These are phyloP conservation scores for Linurgus olivaceus DNA, from an alignment of 2,797 vertebrate genomes.

Conservation along the genomic window DNA sequence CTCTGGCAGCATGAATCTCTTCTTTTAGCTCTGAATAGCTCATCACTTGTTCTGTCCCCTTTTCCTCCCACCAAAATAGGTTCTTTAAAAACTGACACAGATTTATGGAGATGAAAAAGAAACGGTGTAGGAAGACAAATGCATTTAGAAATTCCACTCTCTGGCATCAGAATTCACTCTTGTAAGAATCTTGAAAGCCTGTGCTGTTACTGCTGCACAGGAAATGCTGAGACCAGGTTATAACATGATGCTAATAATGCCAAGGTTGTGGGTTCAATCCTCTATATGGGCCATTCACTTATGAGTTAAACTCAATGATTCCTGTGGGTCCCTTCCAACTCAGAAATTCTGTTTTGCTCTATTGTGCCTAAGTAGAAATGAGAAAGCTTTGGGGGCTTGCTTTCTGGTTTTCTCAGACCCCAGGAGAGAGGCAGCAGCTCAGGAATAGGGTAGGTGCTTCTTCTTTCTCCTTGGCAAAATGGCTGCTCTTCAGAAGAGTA, in stretches of 20 bases:
- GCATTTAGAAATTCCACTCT: conserved; percentile 25
- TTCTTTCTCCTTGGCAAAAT: neutral
- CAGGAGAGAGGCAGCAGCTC: neutral
- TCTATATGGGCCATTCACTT: neutral
- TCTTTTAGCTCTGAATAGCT: conserved; percentile 46
- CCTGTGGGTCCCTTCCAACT: neutral
- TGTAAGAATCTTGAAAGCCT: neutral
- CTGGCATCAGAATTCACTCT: conserved; percentile 7
- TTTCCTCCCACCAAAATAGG: conserved; percentile 14
- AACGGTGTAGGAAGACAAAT: conserved; percentile 29
- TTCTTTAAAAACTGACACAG: conserved; percentile 52
- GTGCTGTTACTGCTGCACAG: neutral
- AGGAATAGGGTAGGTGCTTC: neutral
- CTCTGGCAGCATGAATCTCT: conserved; percentile 31
- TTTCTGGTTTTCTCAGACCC: neutral
- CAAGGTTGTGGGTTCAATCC: neutral
- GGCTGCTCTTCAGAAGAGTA: neutral
- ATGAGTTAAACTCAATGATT: neutral
- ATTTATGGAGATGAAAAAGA: conserved; percentile 42
- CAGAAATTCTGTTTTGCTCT: neutral
- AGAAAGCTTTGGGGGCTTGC: neutral
- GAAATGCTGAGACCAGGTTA: neutral
- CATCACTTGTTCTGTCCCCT: conserved; percentile 26
- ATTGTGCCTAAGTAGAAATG: neutral
- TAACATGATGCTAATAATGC: neutral